Conservation (phyloP, 1,140 invertebrate genomes). For the Stenopsyche tienmushanensis region DNA sequence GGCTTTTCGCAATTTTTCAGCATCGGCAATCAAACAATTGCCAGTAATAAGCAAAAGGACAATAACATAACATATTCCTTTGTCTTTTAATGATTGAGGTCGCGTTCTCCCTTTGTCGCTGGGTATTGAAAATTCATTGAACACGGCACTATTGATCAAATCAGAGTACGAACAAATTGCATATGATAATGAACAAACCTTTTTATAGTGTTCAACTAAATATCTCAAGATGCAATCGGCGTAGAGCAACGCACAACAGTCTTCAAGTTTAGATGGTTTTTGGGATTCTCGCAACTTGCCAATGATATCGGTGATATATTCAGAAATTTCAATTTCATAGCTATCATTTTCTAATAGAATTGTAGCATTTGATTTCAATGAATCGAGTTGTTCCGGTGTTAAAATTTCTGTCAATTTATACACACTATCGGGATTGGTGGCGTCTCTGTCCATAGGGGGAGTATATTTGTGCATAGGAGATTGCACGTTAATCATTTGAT, state of each 20-base stretch:
- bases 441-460: constrained; percentile 49
- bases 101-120: constrained; percentile 35
- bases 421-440: constrained; percentile 44
- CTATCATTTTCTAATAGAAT: constrained; percentile 10
- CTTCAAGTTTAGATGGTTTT: background rate
- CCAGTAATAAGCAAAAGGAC: constrained; percentile 31
- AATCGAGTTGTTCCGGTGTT: constrained; percentile 41
- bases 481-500: constrained; percentile 10
- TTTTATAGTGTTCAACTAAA: constrained; percentile 29
- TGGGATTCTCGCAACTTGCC: constrained; percentile 2
- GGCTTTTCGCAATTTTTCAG: constrained; percentile 18
- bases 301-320: constrained; percentile 29
- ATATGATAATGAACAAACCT: constrained; percentile 13
- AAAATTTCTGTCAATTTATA: constrained; percentile 51
- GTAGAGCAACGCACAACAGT: constrained; percentile 31
- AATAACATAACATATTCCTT: constrained; percentile 33
- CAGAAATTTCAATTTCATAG: constrained; percentile 17
- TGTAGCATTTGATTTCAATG: constrained; percentile 17
- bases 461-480: constrained; percentile 18
- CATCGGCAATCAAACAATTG: constrained; percentile 25
- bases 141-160: constrained; percentile 27
- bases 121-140: constrained; percentile 31
- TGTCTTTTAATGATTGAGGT: constrained; percentile 35
- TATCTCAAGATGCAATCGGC: constrained; percentile 37
- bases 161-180: constrained; percentile 32